Evolutionary conservation across 2,888 invertebrate species (phyloP).

Genomic region (Periphyllus acericola): DNA sequence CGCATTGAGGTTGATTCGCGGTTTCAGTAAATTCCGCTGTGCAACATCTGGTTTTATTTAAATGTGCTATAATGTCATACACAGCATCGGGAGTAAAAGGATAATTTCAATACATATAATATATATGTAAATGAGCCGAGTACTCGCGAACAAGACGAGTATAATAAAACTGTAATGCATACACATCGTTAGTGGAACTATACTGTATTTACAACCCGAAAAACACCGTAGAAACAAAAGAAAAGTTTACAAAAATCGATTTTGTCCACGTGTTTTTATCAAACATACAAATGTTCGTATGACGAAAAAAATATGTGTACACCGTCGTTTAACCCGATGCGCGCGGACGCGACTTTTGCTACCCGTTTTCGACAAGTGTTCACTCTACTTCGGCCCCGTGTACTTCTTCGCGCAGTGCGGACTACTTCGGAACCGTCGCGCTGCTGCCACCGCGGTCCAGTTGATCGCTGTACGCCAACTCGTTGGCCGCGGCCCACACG

Average conservation of each 20-base stretch:
- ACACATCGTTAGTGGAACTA: too few relatives aligned
- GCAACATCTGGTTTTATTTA: too few relatives aligned
- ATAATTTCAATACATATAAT: too few relatives aligned
- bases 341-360: background rate
- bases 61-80: too few relatives aligned
- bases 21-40: too few relatives aligned
- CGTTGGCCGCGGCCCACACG: background rate
- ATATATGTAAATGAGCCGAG: too few relatives aligned
- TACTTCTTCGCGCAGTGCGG: background rate
- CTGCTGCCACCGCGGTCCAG: background rate
- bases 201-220: background rate
- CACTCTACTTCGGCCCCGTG: too few relatives aligned
- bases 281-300: background rate
- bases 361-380: background rate
- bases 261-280: slow-evolving; percentile 42
- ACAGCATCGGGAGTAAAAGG: too few relatives aligned
- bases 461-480: slow-evolving; percentile 30
- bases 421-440: background rate
- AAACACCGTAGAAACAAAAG: background rate
- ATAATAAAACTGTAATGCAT: background rate
- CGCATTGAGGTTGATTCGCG: too few relatives aligned
- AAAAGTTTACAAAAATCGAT: background rate
- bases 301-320: slow-evolving; percentile 30
- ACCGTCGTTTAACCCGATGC: background rate
- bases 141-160: too few relatives aligned